Conservation (phyloP, 2,888 invertebrate genomes). For the Eupithecia centaureata region DNA sequence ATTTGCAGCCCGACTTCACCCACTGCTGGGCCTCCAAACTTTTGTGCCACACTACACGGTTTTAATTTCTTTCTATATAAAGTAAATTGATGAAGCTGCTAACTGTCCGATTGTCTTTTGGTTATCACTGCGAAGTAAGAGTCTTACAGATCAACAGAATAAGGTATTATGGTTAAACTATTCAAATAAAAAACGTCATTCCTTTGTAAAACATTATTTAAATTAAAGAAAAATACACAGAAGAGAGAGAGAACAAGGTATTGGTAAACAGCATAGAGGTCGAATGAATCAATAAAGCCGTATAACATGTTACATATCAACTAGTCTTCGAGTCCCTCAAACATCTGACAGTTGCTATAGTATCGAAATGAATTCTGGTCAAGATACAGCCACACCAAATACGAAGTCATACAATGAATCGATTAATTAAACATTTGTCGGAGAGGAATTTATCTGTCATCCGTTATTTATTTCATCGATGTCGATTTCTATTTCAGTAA, state of each 20-base stretch:
- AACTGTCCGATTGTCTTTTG: too few species aligned
- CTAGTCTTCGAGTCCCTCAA: conserved; percentile 15
- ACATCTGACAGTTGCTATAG: conserved; percentile 25
- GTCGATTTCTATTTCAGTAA: conserved; percentile 36
- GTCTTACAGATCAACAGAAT: too few species aligned
- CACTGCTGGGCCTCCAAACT: too few species aligned
- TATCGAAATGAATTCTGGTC: conserved; percentile 40
- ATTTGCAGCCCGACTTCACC: too few species aligned
- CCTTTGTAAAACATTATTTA: too few species aligned
- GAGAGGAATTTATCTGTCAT: conserved; percentile 35
- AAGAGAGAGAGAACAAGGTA: neutral
- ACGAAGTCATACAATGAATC: conserved; percentile 43
- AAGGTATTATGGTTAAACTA: too few species aligned
- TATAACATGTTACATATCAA: neutral
- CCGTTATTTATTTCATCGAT: conserved; percentile 35
- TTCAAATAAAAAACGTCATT: too few species aligned
- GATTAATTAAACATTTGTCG: conserved; percentile 48
- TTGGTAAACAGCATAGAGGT: neutral
- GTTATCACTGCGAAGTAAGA: too few species aligned
- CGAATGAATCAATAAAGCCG: neutral
- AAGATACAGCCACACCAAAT: conserved; percentile 40
- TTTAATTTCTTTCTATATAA: too few species aligned
- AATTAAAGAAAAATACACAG: neutral
- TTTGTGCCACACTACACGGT: too few species aligned
- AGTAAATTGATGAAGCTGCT: too few species aligned